Conservation (phyloP, 2,113 vertebrate species). For the Pseudopodoces humilis region DNA sequence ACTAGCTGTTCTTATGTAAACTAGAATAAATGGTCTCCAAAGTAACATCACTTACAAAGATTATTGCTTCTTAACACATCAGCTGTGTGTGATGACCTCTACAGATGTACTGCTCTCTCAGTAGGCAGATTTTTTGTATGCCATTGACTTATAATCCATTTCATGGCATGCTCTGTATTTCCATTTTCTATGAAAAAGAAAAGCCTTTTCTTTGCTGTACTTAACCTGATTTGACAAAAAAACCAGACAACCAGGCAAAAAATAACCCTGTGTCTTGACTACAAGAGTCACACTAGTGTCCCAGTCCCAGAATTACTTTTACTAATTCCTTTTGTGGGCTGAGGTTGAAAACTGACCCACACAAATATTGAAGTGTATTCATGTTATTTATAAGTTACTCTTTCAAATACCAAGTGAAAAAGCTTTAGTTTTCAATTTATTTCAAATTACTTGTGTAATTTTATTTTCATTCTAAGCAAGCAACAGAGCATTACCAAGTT, state of each 20-base stretch:
- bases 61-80: neutral
- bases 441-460: neutral
- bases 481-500: neutral
- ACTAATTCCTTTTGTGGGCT: neutral
- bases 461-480: neutral
- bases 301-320: neutral
- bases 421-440: neutral
- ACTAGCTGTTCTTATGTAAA: neutral
- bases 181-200: neutral
- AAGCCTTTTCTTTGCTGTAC: neutral
- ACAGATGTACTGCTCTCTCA: neutral
- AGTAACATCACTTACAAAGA: neutral
- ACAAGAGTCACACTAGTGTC: neutral
- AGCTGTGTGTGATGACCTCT: neutral
- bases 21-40: neutral
- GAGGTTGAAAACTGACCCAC: neutral
- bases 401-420: neutral
- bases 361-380: neutral
- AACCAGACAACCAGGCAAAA: rapidly evolving
- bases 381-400: neutral
- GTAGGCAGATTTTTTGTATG: neutral
- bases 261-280: neutral
- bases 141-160: neutral
- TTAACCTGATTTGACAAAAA: neutral
- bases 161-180: neutral